These are phyloP conservation scores for Mus musculus DNA, from an alignment of 2,113 vertebrate species.

Conservation along the genomic window DNA sequence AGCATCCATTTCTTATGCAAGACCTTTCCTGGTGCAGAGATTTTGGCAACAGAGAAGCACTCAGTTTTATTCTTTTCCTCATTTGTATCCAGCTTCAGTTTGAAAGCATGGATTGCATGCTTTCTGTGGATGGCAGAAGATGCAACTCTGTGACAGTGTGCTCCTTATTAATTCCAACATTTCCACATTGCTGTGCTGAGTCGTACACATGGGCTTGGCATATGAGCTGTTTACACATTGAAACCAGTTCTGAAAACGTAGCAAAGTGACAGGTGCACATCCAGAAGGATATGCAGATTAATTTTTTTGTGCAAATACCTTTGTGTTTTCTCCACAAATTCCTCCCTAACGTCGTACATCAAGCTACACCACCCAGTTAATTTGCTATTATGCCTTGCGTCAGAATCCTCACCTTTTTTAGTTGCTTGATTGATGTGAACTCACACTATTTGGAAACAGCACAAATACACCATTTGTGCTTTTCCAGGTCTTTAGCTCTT, in stretches of 20 bases:
- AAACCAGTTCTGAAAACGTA: background rate
- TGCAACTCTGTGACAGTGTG: background rate
- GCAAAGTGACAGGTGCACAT: conserved; percentile 25
- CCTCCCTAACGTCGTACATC: background rate
- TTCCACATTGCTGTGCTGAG: conserved; percentile 5
- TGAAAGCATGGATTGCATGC: background rate
- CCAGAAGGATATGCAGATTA: conserved; percentile 60
- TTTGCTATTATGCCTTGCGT: background rate
- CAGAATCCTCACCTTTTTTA: background rate
- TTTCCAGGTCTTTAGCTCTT: background rate
- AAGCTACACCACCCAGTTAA: background rate
- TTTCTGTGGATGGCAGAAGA: conserved; percentile 19
- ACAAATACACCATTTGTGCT: background rate
- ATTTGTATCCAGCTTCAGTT: conserved; percentile 18
- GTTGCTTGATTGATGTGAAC: background rate
- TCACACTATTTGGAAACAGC: conserved; percentile 25
- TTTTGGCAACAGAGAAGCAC: background rate
- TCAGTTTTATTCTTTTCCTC: background rate
- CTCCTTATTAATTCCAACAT: conserved; percentile 5
- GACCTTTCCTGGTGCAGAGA: background rate
- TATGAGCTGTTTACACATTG: background rate
- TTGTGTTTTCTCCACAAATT: background rate
- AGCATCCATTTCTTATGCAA: background rate
- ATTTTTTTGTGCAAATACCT: background rate
- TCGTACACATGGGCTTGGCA: background rate